Conservation (phyloP, 2,888 invertebrate genomes). For the Andrena bucephala region DNA sequence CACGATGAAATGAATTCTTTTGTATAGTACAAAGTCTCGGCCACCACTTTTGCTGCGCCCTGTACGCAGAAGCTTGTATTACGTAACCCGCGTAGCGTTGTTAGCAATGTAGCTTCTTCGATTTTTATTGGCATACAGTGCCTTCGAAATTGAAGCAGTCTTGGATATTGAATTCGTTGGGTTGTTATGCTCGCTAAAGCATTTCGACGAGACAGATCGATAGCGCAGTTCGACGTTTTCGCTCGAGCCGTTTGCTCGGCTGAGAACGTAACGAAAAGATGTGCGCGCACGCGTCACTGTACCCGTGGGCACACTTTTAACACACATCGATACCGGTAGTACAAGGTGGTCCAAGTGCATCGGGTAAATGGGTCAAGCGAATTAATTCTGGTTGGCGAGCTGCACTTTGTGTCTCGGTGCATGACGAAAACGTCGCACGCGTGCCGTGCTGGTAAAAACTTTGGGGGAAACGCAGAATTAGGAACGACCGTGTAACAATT, state of each 20-base stretch:
- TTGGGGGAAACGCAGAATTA: conserved; percentile 21
- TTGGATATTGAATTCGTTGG: neutral
- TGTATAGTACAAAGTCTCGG: neutral
- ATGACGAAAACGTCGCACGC: conserved; percentile 49
- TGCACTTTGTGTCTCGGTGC: conserved; percentile 56
- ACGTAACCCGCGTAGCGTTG: conserved; percentile 9
- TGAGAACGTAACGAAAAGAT: conserved; percentile 24
- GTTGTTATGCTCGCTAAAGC: neutral
- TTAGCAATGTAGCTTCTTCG: neutral
- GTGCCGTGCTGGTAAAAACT: conserved; percentile 24
- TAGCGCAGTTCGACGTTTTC: neutral
- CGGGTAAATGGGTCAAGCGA: conserved; percentile 83
- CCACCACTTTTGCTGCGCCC: neutral
- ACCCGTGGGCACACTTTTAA: conserved; percentile 40
- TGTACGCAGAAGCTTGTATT: neutral
- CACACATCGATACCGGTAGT: conserved; percentile 63
- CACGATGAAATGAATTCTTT: no score
- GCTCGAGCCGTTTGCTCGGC: neutral
- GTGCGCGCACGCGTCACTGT: conserved; percentile 35
- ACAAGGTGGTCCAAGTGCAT: conserved; percentile 80
- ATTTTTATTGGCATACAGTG: neutral
- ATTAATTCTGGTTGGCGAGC: conserved; percentile 70
- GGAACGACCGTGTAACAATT: neutral
- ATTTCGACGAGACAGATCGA: neutral
- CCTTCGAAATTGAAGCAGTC: neutral